Conservation (phyloP, 2,888 invertebrate genomes). For the Agonopterix heracliana region DNA sequence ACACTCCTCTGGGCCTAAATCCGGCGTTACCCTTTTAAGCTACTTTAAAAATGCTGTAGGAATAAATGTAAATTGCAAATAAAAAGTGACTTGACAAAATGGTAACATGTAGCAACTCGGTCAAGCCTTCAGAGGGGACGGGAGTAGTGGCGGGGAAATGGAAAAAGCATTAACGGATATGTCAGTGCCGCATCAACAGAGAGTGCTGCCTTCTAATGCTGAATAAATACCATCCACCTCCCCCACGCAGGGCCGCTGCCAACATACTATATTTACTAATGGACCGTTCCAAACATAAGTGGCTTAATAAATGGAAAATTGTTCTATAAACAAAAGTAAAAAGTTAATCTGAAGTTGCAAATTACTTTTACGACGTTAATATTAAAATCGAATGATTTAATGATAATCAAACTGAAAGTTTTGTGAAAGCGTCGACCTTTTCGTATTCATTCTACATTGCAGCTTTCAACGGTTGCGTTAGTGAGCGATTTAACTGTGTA, state of each 20-base stretch:
- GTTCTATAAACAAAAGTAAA: background rate
- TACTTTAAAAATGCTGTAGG: too few relatives aligned
- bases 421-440: background rate
- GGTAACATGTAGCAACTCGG: constrained; percentile 47
- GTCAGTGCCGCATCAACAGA: constrained; percentile 71
- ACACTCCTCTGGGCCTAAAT: too few relatives aligned
- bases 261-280: constrained; percentile 16
- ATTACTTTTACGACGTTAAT: constrained; percentile 4
- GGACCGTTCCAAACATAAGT: constrained; percentile 1
- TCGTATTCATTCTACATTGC: background rate
- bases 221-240: constrained; percentile 68
- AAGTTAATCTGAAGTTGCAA: background rate
- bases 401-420: background rate
- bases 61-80: constrained; percentile 10
- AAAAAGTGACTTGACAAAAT: constrained; percentile 30
- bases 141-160: constrained; percentile 62
- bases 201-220: constrained; percentile 71
- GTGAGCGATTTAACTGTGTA: too few relatives aligned
- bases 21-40: too few relatives aligned
- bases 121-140: constrained; percentile 46
- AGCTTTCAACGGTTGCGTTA: too few relatives aligned
- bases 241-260: constrained; percentile 39
- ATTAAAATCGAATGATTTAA: constrained; percentile 3
- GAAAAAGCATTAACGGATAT: constrained; percentile 76
- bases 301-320: background rate